Base-by-base conservation (phyloP, 2,888 invertebrate species). In the Hydrotaea cyrtoneurina region DNA sequence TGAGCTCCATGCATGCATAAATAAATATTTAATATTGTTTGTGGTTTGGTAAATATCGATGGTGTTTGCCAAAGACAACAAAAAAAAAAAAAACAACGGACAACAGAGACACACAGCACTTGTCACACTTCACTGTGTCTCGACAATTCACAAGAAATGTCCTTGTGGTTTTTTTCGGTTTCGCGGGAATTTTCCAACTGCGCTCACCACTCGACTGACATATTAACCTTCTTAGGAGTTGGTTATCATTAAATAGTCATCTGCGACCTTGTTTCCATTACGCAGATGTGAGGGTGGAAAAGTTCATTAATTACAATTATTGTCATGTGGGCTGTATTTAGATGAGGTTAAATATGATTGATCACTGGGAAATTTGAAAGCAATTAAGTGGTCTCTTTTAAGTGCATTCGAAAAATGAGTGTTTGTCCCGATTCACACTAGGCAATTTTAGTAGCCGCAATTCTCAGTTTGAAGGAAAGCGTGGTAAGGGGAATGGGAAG, bases 11-110 rank as follows among this genome's bases (percentile, higher is more conserved):
- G 26, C 26, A 43, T 19, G 43, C 36, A 13, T 43, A 39, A 23
- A 78, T 71, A 71, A 73, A 73, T 73, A 64, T 36, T 64, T 36
- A 10, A 36, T 64, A 55, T 57, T 73, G 55, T 36, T 17, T 73
- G 39, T 26, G 10, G 2, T 2, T 59, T 21, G 50, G n/a, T n/a
- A n/a, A n/a, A n/a, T n/a, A n/a, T 50, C n/a, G n/a, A 53, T 26
- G 53, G 50, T 53, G 53, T 72, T 72, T 50, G 71, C 50, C 7
- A 72, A 72, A 53, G n/a, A 13, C 21, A 21, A 57, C 55, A 31
- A 36, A 64, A 7, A n/a, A 26, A n/a, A n/a, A n/a, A n/a, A n/a
- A n/a, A n/a, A n/a, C n/a, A n/a, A n/a, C n/a, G n/a, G n/a, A n/a
- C n/a, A n/a, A n/a, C n/a, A n/a, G n/a, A n/a, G n/a, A n/a, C n/a